These are phyloP conservation scores for Gonioctena quinquepunctata DNA, from an alignment of 1,140 invertebrate genomes.

Conservation along the genomic window DNA sequence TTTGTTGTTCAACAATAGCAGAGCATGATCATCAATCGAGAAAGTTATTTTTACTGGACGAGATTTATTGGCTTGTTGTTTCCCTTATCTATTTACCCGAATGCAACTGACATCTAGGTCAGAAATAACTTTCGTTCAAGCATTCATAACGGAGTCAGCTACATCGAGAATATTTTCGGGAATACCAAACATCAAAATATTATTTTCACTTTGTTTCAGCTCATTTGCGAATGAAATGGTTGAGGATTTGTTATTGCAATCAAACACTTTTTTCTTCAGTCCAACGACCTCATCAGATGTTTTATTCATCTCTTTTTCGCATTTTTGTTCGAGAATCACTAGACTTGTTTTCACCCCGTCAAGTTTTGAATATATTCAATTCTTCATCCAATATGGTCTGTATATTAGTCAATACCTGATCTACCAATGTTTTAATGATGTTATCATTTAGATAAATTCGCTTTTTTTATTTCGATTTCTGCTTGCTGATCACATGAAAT, in stretches of 20 bases:
- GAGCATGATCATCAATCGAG: background rate
- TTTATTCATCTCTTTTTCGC: background rate
- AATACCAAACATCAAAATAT: background rate
- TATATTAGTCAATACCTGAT: background rate
- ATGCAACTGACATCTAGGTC: background rate
- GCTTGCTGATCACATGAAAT: background rate
- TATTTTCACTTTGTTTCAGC: background rate
- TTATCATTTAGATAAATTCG: background rate
- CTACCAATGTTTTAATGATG: background rate
- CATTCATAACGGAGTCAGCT: background rate
- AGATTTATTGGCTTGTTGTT: too few species aligned
- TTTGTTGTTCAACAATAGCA: background rate
- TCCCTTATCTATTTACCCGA: background rate
- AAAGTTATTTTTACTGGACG: background rate
- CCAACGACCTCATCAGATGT: background rate
- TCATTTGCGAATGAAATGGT: background rate
- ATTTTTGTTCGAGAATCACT: background rate
- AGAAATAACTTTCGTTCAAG: background rate
- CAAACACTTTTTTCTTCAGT: background rate
- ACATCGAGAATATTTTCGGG: background rate
- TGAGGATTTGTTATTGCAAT: background rate
- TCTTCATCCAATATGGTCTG: background rate
- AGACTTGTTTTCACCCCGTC: background rate
- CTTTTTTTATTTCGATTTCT: background rate
- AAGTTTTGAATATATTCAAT: background rate